Base-by-base conservation (phyloP, 1,140 invertebrate species). In the Acromyrmex heyeri region DNA sequence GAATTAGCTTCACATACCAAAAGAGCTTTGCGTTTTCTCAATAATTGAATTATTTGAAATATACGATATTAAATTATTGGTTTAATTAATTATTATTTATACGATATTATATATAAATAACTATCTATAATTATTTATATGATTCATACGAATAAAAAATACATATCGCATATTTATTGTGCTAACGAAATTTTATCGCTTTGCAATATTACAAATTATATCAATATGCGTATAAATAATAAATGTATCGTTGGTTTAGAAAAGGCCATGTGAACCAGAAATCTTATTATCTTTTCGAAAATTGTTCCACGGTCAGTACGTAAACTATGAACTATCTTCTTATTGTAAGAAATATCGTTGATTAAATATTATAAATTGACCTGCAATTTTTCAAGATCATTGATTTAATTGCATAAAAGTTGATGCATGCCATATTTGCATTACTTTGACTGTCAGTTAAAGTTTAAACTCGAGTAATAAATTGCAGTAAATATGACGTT, bases 81-180 rank as follows among this genome's bases (percentile, higher is more conserved):
- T 34, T 62, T 12, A 21, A 12, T 61, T 61, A 24, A 14, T 61
- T 12, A 59, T 59, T 34, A 57, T 34, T 53, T 30, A 55, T 55
- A 75, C 3, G 27, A 50, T 44, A 38, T 38, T 38, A 38, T 38
- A 38, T 10, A 44, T 3, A 8, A 44, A 44, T 8, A 44, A 44
- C 2, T 44, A 12, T 44, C 38, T 44, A 44, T 44, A 44, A 73
- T 72, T 53, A 53, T 70, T 27, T 18, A 53, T 50, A 55, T 12
- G 10, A 73, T 73, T 72, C 12, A 44, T 18, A 44, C 48, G 4
- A 59, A 76, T 77, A 34, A 77, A 62, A 27, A 50, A 62, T 62
- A 53, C 4, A 57, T 53, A 44, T 59, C 14, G 34, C 16, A 27
- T 77, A 48, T 18, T 62, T 14, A 27, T 4, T 21, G 48, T 38